These are phyloP conservation scores for Yponomeuta evonymella DNA, from an alignment of 2,888 invertebrate species.

Conservation along the genomic window DNA sequence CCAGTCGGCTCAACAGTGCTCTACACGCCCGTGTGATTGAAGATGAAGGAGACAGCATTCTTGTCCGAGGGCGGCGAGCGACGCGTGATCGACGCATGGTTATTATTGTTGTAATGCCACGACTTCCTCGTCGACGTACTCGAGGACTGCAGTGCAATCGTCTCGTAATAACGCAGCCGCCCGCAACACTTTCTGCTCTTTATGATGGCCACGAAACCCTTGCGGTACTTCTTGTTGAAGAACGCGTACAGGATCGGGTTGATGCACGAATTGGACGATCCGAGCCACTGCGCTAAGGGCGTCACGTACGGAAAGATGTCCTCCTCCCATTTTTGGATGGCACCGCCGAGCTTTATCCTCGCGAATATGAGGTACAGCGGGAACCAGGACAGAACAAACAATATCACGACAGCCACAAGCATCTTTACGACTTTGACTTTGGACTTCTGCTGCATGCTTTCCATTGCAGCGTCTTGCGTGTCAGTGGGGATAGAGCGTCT, in stretches of 20 bases:
- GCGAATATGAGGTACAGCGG: constrained; percentile 94
- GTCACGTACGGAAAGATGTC: constrained; percentile 87
- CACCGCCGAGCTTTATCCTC: constrained; percentile 87
- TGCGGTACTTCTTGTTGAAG: constrained; percentile 94
- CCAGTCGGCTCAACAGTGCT: constrained; percentile 19
- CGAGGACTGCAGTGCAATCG: constrained; percentile 89
- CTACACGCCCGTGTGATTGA: constrained; percentile 86
- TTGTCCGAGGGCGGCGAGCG: constrained; percentile 71
- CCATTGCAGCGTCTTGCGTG: constrained; percentile 93
- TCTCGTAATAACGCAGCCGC: constrained; percentile 89
- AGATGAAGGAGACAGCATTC: constrained; percentile 74
- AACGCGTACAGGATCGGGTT: constrained; percentile 96
- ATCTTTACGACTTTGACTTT: constrained; percentile 97
- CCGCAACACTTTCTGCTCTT: constrained; percentile 92
- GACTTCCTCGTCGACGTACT: constrained; percentile 91
- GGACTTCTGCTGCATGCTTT: constrained; percentile 94
- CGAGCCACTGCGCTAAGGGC: constrained; percentile 94
- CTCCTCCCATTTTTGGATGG: constrained; percentile 85
- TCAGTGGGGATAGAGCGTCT: constrained; percentile 92
- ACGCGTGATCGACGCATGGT: constrained; percentile 76
- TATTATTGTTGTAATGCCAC: constrained; percentile 86
- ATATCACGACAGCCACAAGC: constrained; percentile 92
- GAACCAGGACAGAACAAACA: constrained; percentile 96
- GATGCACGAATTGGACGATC: constrained; percentile 95
- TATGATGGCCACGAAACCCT: constrained; percentile 91